Conservation (phyloP, 2,113 vertebrate species). For the Galbula dea region DNA sequence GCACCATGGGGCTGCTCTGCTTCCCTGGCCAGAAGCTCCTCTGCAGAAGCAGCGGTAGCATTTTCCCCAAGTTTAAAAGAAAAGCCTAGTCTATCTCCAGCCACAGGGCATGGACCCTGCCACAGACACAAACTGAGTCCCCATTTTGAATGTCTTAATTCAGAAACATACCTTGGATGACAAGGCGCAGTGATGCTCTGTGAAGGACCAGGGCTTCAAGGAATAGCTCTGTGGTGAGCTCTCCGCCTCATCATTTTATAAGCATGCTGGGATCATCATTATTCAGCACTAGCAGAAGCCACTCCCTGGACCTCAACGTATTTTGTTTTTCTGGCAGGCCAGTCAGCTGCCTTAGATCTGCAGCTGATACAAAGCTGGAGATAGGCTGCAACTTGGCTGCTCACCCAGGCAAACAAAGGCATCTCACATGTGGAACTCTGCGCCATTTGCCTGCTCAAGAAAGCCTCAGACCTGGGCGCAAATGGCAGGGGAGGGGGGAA, state of each 20-base stretch:
- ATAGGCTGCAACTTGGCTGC: slow-evolving; percentile 37
- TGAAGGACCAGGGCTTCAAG: neutral
- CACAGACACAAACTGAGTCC: neutral
- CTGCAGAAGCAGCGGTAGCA: rapidly evolving
- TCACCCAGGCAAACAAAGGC: slow-evolving; percentile 35
- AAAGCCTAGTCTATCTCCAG: neutral
- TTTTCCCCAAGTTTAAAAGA: neutral
- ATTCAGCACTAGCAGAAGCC: slow-evolving; percentile 30
- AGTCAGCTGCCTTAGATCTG: slow-evolving; percentile 31
- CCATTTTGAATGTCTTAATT: neutral
- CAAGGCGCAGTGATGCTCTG: neutral
- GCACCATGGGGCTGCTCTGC: neutral
- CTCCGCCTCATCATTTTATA: neutral
- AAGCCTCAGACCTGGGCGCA: neutral
- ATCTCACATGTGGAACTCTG: neutral
- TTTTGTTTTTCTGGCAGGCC: neutral
- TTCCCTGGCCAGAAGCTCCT: neutral
- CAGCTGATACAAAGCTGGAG: slow-evolving; percentile 47
- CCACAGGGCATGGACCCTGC: rapidly evolving
- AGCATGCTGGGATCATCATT: neutral
- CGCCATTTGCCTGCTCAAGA: rapidly evolving
- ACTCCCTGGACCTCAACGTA: slow-evolving; percentile 7
- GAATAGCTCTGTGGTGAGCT: neutral
- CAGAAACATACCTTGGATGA: slow-evolving; percentile 17
- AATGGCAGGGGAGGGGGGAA: neutral